Evolutionary conservation across 2,797 vertebrate species (phyloP), one percentile per base, ranked within the genome.

Genomic region (Pipistrellus nathusii): DNA sequence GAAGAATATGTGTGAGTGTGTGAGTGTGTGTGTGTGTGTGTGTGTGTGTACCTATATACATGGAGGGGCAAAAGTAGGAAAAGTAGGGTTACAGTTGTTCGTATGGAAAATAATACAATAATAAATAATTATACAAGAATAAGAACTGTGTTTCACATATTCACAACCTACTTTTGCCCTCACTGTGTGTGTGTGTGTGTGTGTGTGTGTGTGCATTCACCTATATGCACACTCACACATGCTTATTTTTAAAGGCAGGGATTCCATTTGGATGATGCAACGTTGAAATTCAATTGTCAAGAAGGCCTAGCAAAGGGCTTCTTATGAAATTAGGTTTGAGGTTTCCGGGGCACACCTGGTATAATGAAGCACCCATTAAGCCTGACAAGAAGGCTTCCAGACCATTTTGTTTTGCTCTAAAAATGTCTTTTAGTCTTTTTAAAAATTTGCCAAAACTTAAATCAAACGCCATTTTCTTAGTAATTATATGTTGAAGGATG

Each of bases 401-500:
- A 66, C 85, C 27, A 93, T 91, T 97, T 92, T 23, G 1, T 90
- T 72, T 96, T 83, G 55, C 4, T 59, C 93, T 94, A 96, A 94
- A 97, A 98, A 55, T 13, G 59, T 57, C 92, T 69, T 68, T 71
- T 12, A 84, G 35, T 91, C 48, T 94, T 94, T 81, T 75, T 81
- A 85, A 97, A 97, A 78, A 2, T 90, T n/a, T 92, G 77, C 94
- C 89, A 94, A 90, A 95, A 95, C 21, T 30, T 78, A 94, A 97
- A 97, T 95, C 55, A 94, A 96, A 96, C 69, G 72, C 77, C 64
- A 93, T 96, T 97, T 97, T 96, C 35, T 95, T 84, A 77, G 91
- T 96, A 97, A 96, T 96, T 98, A 98, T 88, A 96, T 46, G 73
- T 83, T 96, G 66, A 97, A 97, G 93, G 95, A 96, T 96, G 92